These are phyloP conservation scores for Cataglyphis rosenhaueri DNA, from an alignment of 2,888 invertebrate species.

Conservation along the genomic window DNA sequence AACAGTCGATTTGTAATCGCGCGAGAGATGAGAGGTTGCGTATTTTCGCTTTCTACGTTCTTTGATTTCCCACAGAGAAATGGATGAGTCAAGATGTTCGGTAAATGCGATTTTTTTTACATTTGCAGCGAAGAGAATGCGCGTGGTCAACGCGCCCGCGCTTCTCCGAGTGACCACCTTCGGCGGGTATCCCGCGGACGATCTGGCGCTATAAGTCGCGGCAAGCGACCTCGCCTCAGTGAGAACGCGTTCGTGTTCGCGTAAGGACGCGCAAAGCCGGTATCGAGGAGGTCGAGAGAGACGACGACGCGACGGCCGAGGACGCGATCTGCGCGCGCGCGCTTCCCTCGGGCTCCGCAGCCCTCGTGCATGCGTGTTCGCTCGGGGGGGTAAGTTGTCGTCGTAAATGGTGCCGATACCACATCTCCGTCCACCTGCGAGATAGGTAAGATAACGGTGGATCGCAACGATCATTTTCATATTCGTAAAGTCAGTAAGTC, in stretches of 20 bases:
- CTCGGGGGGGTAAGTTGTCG: conserved; percentile 16
- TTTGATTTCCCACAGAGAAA: not conserved
- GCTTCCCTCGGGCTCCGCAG: conserved; percentile 30
- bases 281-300: conserved; percentile 48
- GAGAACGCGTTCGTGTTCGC: conserved; percentile 84
- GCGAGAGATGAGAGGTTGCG: not conserved
- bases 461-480: not conserved
- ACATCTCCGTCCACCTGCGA: conserved; percentile 67
- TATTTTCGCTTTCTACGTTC: not conserved
- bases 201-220: conserved; percentile 74
- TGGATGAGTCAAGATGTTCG: conserved; percentile 3
- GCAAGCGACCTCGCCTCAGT: conserved; percentile 80
- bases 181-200: conserved; percentile 44
- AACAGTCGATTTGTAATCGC: not conserved
- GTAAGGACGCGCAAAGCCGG: conserved; percentile 78
- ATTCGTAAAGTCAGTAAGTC: not conserved
- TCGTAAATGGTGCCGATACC: conserved; percentile 66
- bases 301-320: conserved; percentile 43
- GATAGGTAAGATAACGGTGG: conserved; percentile 70
- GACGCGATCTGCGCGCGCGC: conserved; percentile 32
- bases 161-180: conserved; percentile 70
- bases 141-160: conserved; percentile 74
- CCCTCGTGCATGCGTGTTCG: conserved; percentile 29
- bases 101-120: not conserved
- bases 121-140: conserved; percentile 10